A percentile compares a stretch with the other conserved stretches of the same genome.
These are phyloP conservation scores for Cyanoliseus patagonus DNA, from an alignment of 2,113 vertebrate species.

Conservation along the genomic window DNA sequence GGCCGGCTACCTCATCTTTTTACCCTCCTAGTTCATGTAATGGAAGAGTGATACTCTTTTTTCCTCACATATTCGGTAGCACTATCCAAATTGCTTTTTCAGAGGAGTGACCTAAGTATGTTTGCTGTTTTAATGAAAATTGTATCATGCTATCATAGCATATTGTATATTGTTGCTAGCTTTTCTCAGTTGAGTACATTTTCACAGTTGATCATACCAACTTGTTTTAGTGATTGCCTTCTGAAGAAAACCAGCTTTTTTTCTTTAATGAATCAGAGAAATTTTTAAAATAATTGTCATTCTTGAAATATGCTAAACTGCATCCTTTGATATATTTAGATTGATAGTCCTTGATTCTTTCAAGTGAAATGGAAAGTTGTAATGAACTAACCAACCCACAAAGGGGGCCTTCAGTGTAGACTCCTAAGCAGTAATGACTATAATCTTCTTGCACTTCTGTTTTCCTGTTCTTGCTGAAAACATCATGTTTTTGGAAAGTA, in stretches of 20 bases:
- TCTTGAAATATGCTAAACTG: neutral
- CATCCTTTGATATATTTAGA: neutral
- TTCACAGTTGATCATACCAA: neutral
- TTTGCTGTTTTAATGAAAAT: neutral
- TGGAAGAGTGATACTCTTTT: neutral
- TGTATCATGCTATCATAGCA: accelerated
- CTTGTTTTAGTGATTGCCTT: neutral
- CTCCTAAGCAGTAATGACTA: neutral
- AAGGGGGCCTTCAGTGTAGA: neutral
- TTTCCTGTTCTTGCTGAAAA: neutral
- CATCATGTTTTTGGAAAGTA: neutral
- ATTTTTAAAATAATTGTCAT: neutral
- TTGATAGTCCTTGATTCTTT: neutral
- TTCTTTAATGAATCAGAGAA: neutral
- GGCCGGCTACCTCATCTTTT: neutral
- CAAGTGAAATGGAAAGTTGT: neutral
- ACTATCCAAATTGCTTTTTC: neutral
- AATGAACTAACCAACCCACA: neutral
- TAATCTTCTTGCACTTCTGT: neutral
- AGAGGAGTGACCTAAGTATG: neutral
- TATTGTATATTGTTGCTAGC: neutral
- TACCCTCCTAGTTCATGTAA: neutral
- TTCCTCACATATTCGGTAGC: neutral
- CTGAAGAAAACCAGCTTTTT: neutral
- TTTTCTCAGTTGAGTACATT: neutral